A percentile compares a stretch with the other conserved stretches of the same genome.
Evolutionary conservation across 1,140 invertebrate species (phyloP).

Genomic region (Cotesia chilonis): DNA sequence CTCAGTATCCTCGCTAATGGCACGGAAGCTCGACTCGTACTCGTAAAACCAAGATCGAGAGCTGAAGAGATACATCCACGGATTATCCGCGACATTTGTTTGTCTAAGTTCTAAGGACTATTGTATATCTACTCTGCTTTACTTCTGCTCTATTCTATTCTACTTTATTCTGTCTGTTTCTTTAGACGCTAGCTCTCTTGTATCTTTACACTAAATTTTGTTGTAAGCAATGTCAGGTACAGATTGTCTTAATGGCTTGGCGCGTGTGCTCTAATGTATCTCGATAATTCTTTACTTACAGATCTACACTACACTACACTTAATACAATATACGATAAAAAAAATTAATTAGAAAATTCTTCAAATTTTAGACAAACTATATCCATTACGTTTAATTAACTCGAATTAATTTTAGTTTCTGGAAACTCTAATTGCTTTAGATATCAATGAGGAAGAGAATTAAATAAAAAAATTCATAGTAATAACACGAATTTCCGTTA

Average conservation of each 20-base stretch:
- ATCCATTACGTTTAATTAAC: too few species aligned
- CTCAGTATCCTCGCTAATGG: conserved; percentile 21
- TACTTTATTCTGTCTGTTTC: not conserved
- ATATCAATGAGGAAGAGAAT: too few species aligned
- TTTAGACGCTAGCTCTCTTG: not conserved
- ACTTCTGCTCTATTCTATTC: too few species aligned
- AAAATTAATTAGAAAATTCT: too few species aligned
- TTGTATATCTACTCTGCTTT: too few species aligned
- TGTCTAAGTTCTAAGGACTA: conserved; percentile 20
- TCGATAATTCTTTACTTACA: conserved; percentile 43
- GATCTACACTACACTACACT: too few species aligned
- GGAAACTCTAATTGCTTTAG: too few species aligned
- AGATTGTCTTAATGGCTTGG: conserved; percentile 49
- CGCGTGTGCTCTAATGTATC: conserved; percentile 48
- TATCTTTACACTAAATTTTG: conserved; percentile 50
- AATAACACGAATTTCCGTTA: too few species aligned
- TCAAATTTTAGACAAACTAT: too few species aligned
- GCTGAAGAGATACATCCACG: not conserved
- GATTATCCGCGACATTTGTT: conserved; percentile 10
- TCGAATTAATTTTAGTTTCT: too few species aligned
- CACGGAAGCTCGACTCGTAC: not conserved
- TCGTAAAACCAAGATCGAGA: conserved; percentile 27
- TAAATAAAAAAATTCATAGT: too few species aligned
- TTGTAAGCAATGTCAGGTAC: conserved; percentile 46
- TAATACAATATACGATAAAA: too few species aligned